Base-by-base conservation (phyloP, 2,888 invertebrate genomes). In the Xanthia togata region DNA sequence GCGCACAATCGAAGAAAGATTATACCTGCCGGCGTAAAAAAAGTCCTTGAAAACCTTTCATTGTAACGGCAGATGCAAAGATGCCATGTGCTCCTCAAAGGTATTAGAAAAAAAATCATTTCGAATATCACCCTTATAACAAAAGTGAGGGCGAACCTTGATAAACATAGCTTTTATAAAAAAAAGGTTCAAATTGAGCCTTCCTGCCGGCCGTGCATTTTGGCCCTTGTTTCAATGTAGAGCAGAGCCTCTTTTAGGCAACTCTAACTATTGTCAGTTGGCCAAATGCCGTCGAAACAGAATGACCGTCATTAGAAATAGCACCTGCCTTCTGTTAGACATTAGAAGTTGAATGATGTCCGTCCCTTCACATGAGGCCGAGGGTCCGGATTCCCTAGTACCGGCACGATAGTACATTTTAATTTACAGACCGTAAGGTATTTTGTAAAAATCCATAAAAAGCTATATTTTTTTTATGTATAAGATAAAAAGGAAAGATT, bases 281-380 rank as follows among this genome's bases (percentile, higher is more conserved):
- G 85, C 91, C 92, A 91, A 91, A 92, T 92, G 92, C 88, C 89
- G 88, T 90, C 89, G 88, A 85, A 90, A 89, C 82, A 81, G 87
- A 90, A 88, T 87, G 85, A 77, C 89, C 89, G 86, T 83, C 89
- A 91, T 92, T 92, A 91, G 91, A 92, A 92, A 91, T 89, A 90
- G 88, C 94, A 94, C 94, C 95, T 95, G 95, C 92, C 89, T 84
- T 91, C 91, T 90, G 86, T 90, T 88, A 87, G 88, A 89, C 87
- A 89, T 91, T 92, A 92, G 89, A 89, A 79, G 84, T 87, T 88
- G 79, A 89, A 88, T 89, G 86, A 89, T 86, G 80, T 68, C 71
- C 75, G 82, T 77, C 62, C 78, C 76, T 79, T 72, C 76, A 73
- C 72, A 79, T 70, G 74, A 75, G 53, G 41, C 68, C 73, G 74